Base-by-base conservation (phyloP, 2,797 vertebrate species). In the Poecilia velifera region DNA sequence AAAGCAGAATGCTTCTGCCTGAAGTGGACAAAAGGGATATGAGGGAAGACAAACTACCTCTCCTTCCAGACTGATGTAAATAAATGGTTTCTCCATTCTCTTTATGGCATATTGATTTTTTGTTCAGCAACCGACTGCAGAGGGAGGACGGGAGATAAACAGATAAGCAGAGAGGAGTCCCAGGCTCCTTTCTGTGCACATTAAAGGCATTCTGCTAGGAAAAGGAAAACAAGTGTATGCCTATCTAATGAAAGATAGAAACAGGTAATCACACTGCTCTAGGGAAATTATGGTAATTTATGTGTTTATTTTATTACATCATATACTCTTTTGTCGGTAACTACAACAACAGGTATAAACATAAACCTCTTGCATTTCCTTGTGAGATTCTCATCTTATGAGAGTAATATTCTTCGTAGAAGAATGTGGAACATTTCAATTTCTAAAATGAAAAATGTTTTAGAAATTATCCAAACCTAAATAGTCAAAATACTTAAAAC, bases 81-180 rank as follows among this genome's bases (percentile, higher is more conserved):
- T 93, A 95, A 94, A 83, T 89, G 80, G 82, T 78, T 88, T 89
- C 82, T 85, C 77, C 88, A 76, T 81, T 89, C 81, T 83, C 87
- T 93, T 93, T 93, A 94, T 91, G 84, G 84, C 81, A 59, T 93
- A 94, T 94, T 88, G 94, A 95, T 94, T 92, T 93, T 92, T 90
- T 78, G 86, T 90, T 89, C 80, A 39, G 86, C 89, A 80, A 18
- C 77, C 78, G 86, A 87, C 89, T 84, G 84, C 79, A 73, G 82
- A 79, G 76, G 12, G n/a, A 81, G 59, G 14, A 39, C n/a, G 46
- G 6, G 64, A 57, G 47, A 82, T 28, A 45, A 78, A 25, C 16
- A 20, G 76, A 76, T 28, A 72, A 25, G 70, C 74, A 78, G 64
- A 84, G 34, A 72, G 22, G 70, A 72, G 62, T 7, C 78, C 76